Evolutionary conservation across 2,797 vertebrate species (phyloP), one percentile per base, ranked within the genome.

Genomic region (Manis crassicaudata): DNA sequence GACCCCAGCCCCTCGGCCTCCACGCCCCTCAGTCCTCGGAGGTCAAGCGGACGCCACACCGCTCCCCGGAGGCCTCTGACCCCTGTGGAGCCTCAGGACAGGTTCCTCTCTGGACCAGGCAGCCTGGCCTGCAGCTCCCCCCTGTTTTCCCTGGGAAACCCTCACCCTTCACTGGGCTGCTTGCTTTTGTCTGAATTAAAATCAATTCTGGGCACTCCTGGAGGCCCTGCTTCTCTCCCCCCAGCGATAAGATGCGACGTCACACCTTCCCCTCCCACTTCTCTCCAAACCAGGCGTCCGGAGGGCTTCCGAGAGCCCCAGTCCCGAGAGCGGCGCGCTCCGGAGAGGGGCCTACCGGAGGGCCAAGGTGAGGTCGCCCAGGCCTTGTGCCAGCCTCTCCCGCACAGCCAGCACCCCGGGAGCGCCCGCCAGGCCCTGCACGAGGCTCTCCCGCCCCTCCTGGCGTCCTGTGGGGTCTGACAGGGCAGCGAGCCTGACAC

Each of bases 331-430:
- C 76, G 98, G 98, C 0, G 90, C 95, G 0, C 97, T 98, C 50
- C 98, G 98, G 37, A 98, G 98, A 77, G 97, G 98, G 80, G 98
- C 98, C 98, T 99, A 98, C 98, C 98, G 98, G 95, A 99, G 99
- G 96, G 99, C 99, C 97, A 99, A 99, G 98, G 98, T 98, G 97
- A 92, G 87, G 23, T 27, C 13, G 2, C 20, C 29, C 29, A 40
- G 23, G 10, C 32, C 35, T 18, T 7, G 6, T 1, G 16, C 14
- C 16, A 7, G 50, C 52, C 25, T 0, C 0, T 1, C 20, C 11
- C 7, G 2, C 46, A 46, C 46, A 46, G 46, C 10, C 46, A 46
- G 46, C 46, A 46, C 46, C 46, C 46, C 46, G 46, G 11, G 46
- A 10, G 46, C 46, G 46, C 11, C 46, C 7, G 7, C 10, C 43